These are phyloP conservation scores for Peromyscus attwateri DNA, from an alignment of 2,797 vertebrate genomes.

Conservation along the genomic window DNA sequence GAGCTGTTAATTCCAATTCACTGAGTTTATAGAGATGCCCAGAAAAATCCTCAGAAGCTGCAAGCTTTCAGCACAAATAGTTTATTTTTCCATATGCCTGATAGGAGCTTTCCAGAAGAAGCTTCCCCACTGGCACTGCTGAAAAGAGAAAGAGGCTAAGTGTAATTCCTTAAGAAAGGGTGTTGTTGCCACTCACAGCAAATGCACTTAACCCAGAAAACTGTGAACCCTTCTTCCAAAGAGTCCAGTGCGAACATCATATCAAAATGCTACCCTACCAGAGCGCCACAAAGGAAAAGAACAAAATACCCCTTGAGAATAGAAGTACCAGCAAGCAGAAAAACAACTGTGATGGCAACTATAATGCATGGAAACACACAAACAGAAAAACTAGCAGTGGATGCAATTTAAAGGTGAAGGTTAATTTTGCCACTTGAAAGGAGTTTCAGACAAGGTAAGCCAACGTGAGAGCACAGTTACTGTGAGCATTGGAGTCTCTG, in stretches of 20 bases:
- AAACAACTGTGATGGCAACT: slow-evolving; percentile 85
- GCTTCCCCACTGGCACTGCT: slow-evolving; percentile 72
- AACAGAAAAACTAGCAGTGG: slow-evolving; percentile 47
- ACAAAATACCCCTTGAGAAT: slow-evolving; percentile 83
- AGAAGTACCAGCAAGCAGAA: slow-evolving; percentile 85
- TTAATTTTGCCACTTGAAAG: slow-evolving; percentile 35
- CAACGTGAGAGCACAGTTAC: slow-evolving; percentile 63
- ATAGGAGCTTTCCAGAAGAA: slow-evolving; percentile 75
- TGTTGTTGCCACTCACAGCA: slow-evolving; percentile 74
- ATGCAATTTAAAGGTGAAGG: slow-evolving; percentile 56
- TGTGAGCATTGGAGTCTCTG: slow-evolving; percentile 37
- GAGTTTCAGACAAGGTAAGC: slow-evolving; percentile 37
- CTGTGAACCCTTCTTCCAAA: slow-evolving; percentile 76
- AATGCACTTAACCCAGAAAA: slow-evolving; percentile 76
- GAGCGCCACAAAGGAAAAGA: slow-evolving; percentile 82
- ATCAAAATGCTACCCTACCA: slow-evolving; percentile 89
- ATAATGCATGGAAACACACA: slow-evolving; percentile 78
- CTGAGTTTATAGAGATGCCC: slow-evolving; percentile 88
- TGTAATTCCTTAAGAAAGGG: slow-evolving; percentile 82
- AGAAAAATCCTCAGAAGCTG: slow-evolving; percentile 84
- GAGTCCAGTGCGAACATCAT: slow-evolving; percentile 87
- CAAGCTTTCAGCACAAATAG: slow-evolving; percentile 83
- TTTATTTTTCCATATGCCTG: slow-evolving; percentile 78
- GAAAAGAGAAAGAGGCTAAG: slow-evolving; percentile 81
- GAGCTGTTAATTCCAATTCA: slow-evolving; percentile 92